Conservation (phyloP, 2,797 vertebrate genomes). For the Ibycter americanus region DNA sequence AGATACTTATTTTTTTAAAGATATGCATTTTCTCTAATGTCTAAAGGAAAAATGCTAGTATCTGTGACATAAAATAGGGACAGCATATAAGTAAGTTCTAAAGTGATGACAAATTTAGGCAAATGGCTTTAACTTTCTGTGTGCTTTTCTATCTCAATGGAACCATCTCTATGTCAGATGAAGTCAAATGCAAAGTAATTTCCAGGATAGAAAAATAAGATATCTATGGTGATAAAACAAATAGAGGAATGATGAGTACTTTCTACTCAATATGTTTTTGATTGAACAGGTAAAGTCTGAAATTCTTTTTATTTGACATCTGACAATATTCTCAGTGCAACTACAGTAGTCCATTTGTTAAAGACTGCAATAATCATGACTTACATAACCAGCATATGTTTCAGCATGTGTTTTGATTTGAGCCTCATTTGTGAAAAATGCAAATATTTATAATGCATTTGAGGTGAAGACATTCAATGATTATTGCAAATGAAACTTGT, state of each 20-base stretch:
- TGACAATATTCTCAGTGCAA: neutral
- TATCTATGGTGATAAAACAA: neutral
- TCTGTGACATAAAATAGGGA: neutral
- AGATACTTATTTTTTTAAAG: neutral
- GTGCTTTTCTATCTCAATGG: neutral
- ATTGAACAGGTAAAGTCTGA: neutral
- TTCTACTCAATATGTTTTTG: neutral
- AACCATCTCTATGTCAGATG: neutral
- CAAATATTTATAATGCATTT: neutral
- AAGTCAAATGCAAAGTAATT: neutral
- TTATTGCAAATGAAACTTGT: neutral
- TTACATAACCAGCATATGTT: neutral
- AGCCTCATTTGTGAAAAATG: neutral
- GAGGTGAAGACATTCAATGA: neutral
- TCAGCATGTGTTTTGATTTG: neutral
- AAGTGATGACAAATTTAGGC: neutral
- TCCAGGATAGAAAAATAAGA: neutral
- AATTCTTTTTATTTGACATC: neutral
- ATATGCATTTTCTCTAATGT: neutral
- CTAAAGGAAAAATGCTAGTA: neutral
- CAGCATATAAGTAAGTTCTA: neutral
- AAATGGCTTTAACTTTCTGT: neutral
- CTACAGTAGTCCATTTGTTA: neutral
- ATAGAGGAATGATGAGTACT: neutral
- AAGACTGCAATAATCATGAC: neutral